Conservation (phyloP, 2,113 vertebrate genomes). For the Crocuta crocuta region DNA sequence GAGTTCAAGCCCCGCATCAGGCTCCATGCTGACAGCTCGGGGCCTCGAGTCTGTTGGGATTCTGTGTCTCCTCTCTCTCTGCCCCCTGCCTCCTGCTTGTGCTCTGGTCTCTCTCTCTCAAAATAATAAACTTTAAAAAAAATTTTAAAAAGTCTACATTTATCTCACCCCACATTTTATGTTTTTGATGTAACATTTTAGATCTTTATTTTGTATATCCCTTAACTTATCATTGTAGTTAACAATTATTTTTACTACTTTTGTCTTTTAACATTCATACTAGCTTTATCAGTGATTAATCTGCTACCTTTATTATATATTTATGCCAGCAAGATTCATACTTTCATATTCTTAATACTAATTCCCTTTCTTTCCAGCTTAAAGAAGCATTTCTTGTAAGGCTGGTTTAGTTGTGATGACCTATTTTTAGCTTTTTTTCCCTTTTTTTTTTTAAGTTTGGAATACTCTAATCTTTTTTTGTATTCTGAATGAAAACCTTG, state of each 20-base stretch:
- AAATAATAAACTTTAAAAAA: too few species aligned
- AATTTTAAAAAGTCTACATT: neutral
- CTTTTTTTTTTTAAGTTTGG: neutral
- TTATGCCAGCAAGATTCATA: neutral
- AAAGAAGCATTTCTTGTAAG: neutral
- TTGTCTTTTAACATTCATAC: neutral
- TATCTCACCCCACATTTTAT: neutral
- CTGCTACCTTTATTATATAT: neutral
- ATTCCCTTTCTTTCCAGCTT: neutral
- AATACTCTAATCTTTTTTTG: neutral
- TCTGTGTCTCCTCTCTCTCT: too few species aligned
- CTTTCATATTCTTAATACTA: neutral
- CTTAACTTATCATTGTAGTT: neutral
- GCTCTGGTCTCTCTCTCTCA: too few species aligned
- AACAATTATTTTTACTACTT: neutral
- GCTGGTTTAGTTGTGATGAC: neutral
- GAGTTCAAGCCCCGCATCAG: too few species aligned
- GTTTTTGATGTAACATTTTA: neutral
- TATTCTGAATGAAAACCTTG: neutral
- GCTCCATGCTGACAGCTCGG: too few species aligned
- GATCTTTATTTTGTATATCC: neutral
- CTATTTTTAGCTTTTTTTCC: neutral
- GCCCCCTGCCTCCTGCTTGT: too few species aligned
- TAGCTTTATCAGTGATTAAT: neutral
- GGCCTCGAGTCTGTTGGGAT: too few species aligned